These are phyloP conservation scores for Lepeophtheirus nordmannii DNA, from an alignment of 2,888 invertebrate genomes.

Conservation along the genomic window DNA sequence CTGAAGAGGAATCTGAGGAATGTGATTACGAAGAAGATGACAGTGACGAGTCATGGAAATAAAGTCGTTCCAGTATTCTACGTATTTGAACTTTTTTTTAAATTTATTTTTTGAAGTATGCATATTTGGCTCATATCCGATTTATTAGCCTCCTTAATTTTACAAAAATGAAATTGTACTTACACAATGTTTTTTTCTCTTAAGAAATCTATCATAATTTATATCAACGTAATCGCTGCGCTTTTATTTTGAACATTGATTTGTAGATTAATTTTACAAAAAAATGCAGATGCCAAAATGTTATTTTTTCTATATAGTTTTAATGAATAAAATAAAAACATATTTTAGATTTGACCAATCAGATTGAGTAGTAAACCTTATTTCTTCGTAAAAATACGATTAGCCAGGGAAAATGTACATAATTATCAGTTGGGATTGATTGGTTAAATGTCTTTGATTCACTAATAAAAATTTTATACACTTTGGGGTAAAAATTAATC, in stretches of 20 bases:
- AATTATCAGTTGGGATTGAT: no score
- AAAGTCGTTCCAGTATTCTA: not conserved
- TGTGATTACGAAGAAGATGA: constrained; percentile 3
- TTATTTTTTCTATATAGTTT: constrained; percentile 7
- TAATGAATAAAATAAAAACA: not conserved
- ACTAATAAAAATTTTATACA: no score
- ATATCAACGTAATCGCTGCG: not conserved
- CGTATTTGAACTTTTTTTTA: not conserved
- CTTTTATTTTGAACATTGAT: no score
- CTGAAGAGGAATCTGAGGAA: constrained; percentile 9
- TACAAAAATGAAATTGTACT: not conserved
- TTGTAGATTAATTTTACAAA: not conserved
- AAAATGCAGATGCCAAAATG: not conserved
- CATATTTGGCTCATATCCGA: not conserved
- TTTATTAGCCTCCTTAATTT: not conserved
- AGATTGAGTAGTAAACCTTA: no score
- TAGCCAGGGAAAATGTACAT: no score
- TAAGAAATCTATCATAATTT: not conserved
- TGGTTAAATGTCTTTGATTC: no score
- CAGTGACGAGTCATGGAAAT: constrained; percentile 23
- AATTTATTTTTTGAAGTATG: not conserved
- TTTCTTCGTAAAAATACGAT: no score
- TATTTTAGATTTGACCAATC: no score
- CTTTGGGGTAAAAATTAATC: no score
- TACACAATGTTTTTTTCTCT: not conserved